phyloP scores from a whole-genome alignment of 2,888 invertebrate species.

The Calliphora vomitoria region DNA sequence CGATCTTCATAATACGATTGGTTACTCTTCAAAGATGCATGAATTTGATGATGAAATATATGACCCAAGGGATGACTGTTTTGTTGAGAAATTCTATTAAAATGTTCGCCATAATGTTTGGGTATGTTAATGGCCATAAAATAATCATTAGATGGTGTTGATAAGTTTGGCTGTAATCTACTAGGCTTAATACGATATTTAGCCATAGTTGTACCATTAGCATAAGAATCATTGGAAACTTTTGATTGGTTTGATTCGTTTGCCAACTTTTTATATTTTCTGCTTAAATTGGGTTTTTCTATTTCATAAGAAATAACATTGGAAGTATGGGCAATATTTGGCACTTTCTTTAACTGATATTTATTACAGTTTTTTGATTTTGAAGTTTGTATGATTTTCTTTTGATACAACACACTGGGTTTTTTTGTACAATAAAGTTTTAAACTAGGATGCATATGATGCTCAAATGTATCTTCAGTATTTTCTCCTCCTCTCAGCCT shows the following conservation, averaged over 20 bases:
- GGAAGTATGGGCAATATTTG: too few relatives aligned
- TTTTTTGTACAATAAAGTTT: not conserved
- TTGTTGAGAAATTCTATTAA: not conserved
- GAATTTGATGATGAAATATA: constrained; percentile 9
- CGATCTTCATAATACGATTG: not conserved
- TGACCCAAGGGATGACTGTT: not conserved
- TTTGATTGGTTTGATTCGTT: too few relatives aligned
- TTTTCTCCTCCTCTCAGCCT: not conserved
- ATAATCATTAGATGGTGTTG: not conserved
- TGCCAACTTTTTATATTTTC: too few relatives aligned
- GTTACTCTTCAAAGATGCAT: not conserved
- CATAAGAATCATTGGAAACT: not conserved
- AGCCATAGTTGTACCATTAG: not conserved
- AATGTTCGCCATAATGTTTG: not conserved
- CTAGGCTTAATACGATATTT: constrained; percentile 14
- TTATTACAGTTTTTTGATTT: not conserved
- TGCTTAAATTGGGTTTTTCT: not conserved
- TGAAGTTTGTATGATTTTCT: not conserved
- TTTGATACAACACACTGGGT: constrained; percentile 25
- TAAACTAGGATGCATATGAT: not conserved
- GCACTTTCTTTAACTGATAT: not conserved
- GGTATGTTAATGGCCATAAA: constrained; percentile 3
- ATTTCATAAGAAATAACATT: too few relatives aligned
- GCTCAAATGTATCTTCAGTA: not conserved
- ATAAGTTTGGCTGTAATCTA: not conserved